Evolutionary conservation across 2,888 invertebrate genomes (phyloP).

Genomic region (Melanchra persicariae): DNA sequence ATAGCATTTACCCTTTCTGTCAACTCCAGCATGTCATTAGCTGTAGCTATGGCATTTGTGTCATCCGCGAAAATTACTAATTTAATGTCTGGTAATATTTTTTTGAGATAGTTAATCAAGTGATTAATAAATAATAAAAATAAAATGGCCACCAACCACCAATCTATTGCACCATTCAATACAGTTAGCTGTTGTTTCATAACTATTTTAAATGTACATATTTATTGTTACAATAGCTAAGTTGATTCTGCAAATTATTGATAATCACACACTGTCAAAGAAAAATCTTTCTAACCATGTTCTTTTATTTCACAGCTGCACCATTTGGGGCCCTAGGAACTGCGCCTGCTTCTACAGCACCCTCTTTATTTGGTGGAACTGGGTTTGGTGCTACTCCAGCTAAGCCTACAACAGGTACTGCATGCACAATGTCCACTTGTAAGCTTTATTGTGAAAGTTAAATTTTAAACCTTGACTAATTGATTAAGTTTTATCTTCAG

Average conservation of each 20-base stretch:
- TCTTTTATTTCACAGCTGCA: constrained; percentile 70
- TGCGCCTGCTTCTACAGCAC: constrained; percentile 87
- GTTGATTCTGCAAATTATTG: background rate
- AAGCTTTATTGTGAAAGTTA: background rate
- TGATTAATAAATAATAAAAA: too few relatives aligned
- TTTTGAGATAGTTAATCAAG: too few relatives aligned
- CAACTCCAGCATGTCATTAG: too few relatives aligned
- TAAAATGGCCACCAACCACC: background rate
- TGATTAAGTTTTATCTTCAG: constrained; percentile 42
- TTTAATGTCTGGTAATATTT: too few relatives aligned
- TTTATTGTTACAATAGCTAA: background rate
- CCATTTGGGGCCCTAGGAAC: constrained; percentile 90
- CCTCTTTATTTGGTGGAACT: constrained; percentile 89
- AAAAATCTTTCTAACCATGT: background rate
- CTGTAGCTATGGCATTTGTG: too few relatives aligned
- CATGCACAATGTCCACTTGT: background rate
- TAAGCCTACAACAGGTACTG: constrained; percentile 82
- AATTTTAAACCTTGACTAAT: background rate
- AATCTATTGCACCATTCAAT: background rate
- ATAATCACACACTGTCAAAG: too few relatives aligned
- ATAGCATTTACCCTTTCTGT: too few relatives aligned
- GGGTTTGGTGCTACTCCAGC: constrained; percentile 87
- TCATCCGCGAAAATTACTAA: too few relatives aligned
- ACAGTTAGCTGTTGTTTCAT: background rate
- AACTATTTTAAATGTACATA: background rate